A percentile compares a stretch with the other conserved stretches of the same genome.
Conservation (phyloP, 2,888 invertebrate genomes). For the Orthosia cruda region DNA sequence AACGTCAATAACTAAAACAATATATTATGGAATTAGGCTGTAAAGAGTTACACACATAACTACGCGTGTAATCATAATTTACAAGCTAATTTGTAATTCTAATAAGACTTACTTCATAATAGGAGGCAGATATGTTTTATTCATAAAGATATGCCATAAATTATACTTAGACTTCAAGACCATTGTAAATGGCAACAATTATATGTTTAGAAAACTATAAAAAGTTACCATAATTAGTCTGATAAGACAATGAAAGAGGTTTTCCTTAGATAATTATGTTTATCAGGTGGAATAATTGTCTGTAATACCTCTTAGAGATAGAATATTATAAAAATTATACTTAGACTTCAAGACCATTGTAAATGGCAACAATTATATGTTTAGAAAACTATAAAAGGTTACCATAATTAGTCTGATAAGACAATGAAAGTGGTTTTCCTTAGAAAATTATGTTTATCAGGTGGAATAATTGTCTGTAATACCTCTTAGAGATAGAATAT, state of each 20-base stretch:
- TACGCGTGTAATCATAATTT: constrained; percentile 31
- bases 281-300: background rate
- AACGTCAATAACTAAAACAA: background rate
- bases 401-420: constrained; percentile 4
- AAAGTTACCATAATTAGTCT: constrained; percentile 5
- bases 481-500: too few relatives aligned
- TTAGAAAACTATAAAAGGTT: background rate
- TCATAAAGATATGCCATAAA: constrained; percentile 29
- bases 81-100: constrained; percentile 58
- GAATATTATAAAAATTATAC: background rate
- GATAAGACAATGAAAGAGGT: background rate
- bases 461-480: too few relatives aligned
- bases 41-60: background rate
- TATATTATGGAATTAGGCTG: background rate
- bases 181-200: constrained; percentile 33
- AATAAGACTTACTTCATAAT: constrained; percentile 44
- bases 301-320: too few relatives aligned
- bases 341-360: constrained; percentile 2
- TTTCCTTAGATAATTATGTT: background rate
- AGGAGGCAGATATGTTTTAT: constrained; percentile 38
- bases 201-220: background rate
- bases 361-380: constrained; percentile 17
- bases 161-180: background rate
- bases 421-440: background rate
- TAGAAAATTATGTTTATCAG: background rate